A percentile compares a stretch with the other conserved stretches of the same genome.
phyloP scores from a whole-genome alignment of 2,113 vertebrate genomes.

The Aptenodytes patagonicus region DNA sequence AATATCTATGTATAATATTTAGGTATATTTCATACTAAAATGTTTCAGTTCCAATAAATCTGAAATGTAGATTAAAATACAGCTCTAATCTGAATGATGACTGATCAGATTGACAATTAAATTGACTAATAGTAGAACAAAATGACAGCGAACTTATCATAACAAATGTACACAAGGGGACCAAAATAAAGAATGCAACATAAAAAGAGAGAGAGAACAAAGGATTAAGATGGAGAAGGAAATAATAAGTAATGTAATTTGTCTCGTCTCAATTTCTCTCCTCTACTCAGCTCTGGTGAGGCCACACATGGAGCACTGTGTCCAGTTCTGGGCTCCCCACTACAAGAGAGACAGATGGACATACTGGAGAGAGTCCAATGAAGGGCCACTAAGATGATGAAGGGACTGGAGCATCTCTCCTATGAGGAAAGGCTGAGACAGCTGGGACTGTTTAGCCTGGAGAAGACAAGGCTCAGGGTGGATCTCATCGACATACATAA shows the following conservation, averaged over 20 bases:
- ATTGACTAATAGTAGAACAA: neutral
- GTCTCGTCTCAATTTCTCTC: neutral
- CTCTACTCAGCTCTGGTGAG: neutral
- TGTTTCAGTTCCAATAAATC: neutral
- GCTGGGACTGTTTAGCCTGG: neutral
- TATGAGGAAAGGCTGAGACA: neutral
- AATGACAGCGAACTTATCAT: neutral
- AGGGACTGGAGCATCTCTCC: neutral
- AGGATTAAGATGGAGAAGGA: neutral
- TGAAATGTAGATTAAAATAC: conserved; percentile 13
- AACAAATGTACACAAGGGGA: neutral
- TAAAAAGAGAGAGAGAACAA: neutral
- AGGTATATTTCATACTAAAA: neutral
- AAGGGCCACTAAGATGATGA: neutral
- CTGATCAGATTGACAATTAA: neutral
- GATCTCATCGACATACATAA: neutral
- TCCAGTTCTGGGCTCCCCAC: neutral
- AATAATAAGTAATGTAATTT: neutral
- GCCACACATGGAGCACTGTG: fast-evolving
- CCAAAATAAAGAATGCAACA: neutral
- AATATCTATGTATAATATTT: neutral
- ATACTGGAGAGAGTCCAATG: too few species aligned
- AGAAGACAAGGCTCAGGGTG: neutral
- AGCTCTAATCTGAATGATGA: neutral
- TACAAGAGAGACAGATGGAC: neutral